phyloP scores from a whole-genome alignment of 2,797 vertebrate genomes.

The Hyperoplus lanceolatus region DNA sequence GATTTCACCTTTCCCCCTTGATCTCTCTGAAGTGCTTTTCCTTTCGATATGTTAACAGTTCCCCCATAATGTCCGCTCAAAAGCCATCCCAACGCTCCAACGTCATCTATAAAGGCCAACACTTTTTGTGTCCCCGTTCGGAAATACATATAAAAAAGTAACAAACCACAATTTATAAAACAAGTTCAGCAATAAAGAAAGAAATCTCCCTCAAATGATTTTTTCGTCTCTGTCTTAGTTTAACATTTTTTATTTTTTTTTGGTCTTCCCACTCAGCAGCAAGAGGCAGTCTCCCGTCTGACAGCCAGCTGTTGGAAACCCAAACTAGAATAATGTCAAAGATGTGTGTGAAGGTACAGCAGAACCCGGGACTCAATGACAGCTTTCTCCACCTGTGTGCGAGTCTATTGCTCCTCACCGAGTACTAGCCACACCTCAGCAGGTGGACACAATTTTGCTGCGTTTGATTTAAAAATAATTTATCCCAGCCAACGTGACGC shows the following conservation, averaged over 20 bases:
- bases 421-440: conserved; percentile 35
- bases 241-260: conserved; percentile 14
- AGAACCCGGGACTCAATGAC: conserved; percentile 82
- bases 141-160: conserved; percentile 83
- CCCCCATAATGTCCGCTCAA: conserved; percentile 75
- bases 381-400: conserved; percentile 66
- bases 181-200: conserved; percentile 84
- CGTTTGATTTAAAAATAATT: conserved; percentile 15
- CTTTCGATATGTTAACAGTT: conserved; percentile 83
- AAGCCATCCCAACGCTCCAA: conserved; percentile 55
- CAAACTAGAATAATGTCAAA: conserved; percentile 61
- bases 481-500: conserved; percentile 42
- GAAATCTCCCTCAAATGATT: conserved; percentile 41
- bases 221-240: conserved; percentile 35
- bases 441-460: conserved; percentile 44
- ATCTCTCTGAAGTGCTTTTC: conserved; percentile 79
- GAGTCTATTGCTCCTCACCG: conserved; percentile 55
- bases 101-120: conserved; percentile 72
- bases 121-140: conserved; percentile 64
- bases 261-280: conserved; percentile 80
- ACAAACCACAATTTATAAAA: conserved; percentile 85
- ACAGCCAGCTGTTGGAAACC: conserved; percentile 74
- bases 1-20: conserved; percentile 77
- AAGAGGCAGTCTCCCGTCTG: conserved; percentile 73
- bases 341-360: conserved; percentile 89